These are phyloP conservation scores for Phaethon lepturus DNA, from an alignment of 2,113 vertebrate species.

Conservation along the genomic window DNA sequence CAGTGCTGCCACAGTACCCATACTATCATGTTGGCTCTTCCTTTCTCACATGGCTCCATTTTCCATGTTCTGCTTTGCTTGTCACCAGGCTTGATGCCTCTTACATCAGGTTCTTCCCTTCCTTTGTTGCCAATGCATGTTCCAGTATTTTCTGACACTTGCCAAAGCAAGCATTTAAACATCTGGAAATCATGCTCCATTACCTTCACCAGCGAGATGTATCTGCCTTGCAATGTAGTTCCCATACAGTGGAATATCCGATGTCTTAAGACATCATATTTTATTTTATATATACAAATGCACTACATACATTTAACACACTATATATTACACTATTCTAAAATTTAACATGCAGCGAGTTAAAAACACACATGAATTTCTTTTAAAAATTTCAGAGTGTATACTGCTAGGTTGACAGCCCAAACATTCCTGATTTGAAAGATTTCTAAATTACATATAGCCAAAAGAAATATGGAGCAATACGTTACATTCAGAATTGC, in stretches of 20 bases:
- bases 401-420: not conserved
- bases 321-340: not conserved
- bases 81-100: not conserved
- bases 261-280: not conserved
- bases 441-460: not conserved
- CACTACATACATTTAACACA: not conserved
- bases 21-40: not conserved
- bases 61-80: constrained; percentile 51
- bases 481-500: not conserved
- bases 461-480: not conserved
- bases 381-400: not conserved
- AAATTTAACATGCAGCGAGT: not conserved
- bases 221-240: constrained; percentile 42
- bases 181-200: constrained; percentile 76
- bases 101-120: constrained; percentile 50
- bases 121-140: constrained; percentile 54
- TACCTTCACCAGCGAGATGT: constrained; percentile 44
- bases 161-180: constrained; percentile 76
- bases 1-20: not conserved
- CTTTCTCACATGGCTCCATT: not conserved
- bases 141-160: constrained; percentile 49
- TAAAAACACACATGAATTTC: not conserved
- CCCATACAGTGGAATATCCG: not conserved
- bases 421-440: not conserved
- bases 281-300: not conserved